phyloP scores from a whole-genome alignment of 2,888 invertebrate genomes.

The Ectemnius cavifrons region DNA sequence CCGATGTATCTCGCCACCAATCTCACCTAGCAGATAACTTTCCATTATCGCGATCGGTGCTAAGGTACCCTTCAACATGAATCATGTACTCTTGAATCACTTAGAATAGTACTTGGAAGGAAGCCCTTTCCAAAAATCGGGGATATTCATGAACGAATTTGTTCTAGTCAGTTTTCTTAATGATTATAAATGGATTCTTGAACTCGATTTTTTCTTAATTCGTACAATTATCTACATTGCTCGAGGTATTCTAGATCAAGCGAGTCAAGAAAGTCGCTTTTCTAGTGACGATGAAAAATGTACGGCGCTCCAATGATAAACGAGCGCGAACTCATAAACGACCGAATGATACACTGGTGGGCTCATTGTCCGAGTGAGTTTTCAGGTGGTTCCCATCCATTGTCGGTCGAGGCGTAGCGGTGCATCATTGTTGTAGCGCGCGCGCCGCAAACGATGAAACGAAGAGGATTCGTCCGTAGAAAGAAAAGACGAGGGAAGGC shows the following conservation, averaged over 20 bases:
- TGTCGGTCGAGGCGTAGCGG: slow-evolving; percentile 50
- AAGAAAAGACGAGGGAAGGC: slow-evolving; percentile 26
- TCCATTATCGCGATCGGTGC: slow-evolving; percentile 50
- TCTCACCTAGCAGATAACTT: slow-evolving; percentile 46
- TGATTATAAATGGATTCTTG: too few relatives aligned
- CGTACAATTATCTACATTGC: too few relatives aligned
- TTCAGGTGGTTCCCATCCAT: slow-evolving; percentile 66
- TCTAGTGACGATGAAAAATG: slow-evolving; percentile 67
- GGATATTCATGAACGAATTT: not conserved
- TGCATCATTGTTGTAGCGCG: slow-evolving; percentile 55
- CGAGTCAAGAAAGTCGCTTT: not conserved
- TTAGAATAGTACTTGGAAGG: not conserved
- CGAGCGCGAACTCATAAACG: slow-evolving; percentile 73
- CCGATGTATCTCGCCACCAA: slow-evolving; percentile 46
- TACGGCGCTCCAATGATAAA: slow-evolving; percentile 70
- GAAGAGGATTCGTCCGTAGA: slow-evolving; percentile 47
- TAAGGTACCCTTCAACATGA: slow-evolving; percentile 32
- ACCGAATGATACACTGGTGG: slow-evolving; percentile 73
- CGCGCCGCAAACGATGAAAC: slow-evolving; percentile 54
- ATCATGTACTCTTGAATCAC: slow-evolving; percentile 35
- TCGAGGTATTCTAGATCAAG: not conserved
- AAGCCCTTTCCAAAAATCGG: slow-evolving; percentile 22
- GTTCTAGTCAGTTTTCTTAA: too few relatives aligned
- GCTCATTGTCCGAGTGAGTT: slow-evolving; percentile 70
- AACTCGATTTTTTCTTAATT: too few relatives aligned